phyloP scores from a whole-genome alignment of 2,113 vertebrate species.

The Mus pahari region DNA sequence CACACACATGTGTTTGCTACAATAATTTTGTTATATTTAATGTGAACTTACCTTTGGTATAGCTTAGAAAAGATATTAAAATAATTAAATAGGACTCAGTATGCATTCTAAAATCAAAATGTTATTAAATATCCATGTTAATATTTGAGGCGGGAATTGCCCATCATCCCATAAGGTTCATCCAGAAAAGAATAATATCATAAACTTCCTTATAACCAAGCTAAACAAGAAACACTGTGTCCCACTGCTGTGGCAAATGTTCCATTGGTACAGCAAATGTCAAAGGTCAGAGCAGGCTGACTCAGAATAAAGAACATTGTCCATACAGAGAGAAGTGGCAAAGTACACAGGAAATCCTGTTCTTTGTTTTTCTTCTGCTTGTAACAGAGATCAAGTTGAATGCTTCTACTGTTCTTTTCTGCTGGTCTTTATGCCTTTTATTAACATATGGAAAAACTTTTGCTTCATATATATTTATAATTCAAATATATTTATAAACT shows the following conservation, averaged over 20 bases:
- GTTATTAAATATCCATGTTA: not conserved
- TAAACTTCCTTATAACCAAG: slow-evolving; percentile 46
- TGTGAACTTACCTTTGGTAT: too few relatives aligned
- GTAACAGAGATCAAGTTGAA: not conserved
- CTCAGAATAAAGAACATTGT: not conserved
- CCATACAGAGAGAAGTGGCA: not conserved
- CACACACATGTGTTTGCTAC: too few relatives aligned
- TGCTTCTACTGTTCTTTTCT: not conserved
- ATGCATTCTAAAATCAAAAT: not conserved
- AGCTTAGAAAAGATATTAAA: not conserved
- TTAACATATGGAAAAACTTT: not conserved
- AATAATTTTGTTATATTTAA: too few relatives aligned
- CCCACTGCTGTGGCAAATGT: not conserved
- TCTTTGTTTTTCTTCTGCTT: not conserved
- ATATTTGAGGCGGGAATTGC: not conserved
- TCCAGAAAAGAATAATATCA: slow-evolving; percentile 32
- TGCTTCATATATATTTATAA: slow-evolving; percentile 23
- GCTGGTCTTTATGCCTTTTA: not conserved
- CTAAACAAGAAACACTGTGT: not conserved
- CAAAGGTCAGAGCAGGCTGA: not conserved
- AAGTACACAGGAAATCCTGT: not conserved
- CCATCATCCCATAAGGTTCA: not conserved
- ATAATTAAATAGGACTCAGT: not conserved
- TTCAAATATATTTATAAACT: slow-evolving; percentile 8
- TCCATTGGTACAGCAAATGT: not conserved